Evolutionary conservation across 2,113 vertebrate genomes (phyloP), one percentile per base, ranked within the genome.

Genomic region (Nesogale talazaci): DNA sequence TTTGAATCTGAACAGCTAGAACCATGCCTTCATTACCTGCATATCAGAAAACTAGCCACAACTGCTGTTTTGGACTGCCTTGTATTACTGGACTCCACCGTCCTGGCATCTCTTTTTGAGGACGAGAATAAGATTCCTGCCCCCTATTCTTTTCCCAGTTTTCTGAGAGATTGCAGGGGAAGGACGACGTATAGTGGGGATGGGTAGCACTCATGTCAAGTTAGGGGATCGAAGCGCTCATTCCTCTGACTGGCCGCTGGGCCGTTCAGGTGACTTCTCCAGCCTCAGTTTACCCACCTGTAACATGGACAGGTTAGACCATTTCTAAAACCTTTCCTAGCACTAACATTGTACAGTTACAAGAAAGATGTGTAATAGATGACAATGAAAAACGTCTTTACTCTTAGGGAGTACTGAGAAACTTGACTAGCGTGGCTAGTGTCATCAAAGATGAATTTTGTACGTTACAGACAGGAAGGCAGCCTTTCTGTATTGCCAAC

Each of bases 401-500:
- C 16, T 76, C 16, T 77, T 61, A 59, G 22, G 79, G 12, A 52
- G 34, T 70, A 83, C 42, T 46, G 17, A 86, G 34, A 95, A 76
- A 83, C 87, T 88, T 56, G 34, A 76, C 40, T 83, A 36, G 3
- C 46, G 19, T 89, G 46, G 81, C 67, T 78, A 86, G 46, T 63
- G 25, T 86, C 25, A 85, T 67, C 76, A 89, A 63, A 88, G 88
- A 70, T 83, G 40, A 36, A 40, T 61, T 86, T 59, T 84, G 76
- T 36, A 77, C 27, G 31, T 74, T 87, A 63, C 27, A 83, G 29
- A 74, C 11, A 91, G 69, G 81, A 80, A 91, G 75, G 38, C 46
- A 88, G 38, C 17, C n/a, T 91, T 91, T 92, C 63, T 75, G 40
- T 89, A 92, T 90, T 87, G 79, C 72, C 75, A 79, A 34, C 5